Evolutionary conservation across 2,888 invertebrate genomes (phyloP), one percentile per base, ranked within the genome.

Genomic region (Drosophila mimetica): DNA sequence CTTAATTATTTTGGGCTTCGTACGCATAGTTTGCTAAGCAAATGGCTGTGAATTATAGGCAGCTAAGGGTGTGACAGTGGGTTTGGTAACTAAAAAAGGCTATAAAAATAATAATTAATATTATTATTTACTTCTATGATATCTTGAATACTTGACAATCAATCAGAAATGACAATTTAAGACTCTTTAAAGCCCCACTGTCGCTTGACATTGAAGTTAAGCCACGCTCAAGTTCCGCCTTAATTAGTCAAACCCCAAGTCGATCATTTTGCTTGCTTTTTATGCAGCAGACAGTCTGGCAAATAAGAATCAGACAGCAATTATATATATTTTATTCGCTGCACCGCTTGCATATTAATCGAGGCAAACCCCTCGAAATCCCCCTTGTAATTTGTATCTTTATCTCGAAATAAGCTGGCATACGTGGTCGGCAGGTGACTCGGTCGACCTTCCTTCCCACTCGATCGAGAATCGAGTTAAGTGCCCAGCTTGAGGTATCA

Each of bases 281-380:
- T 71, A 70, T 71, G 72, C 72, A 61, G 7, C 50, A 63, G 54
- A 59, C 57, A 59, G 46, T 20, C 63, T 36, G 51, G 41, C 36
- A 64, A 70, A 70, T 58, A 51, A 39, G 52, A 69, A 58, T 58
- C 51, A 69, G 57, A 73, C 51, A 55, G 57, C 73, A 73, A 77
- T 65, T 73, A 64, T 57, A 71, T 71, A 72, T 76, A 84, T 77
- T 73, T 81, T 75, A 81, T 77, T 71, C 50, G 64, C 73, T 57
- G 64, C 65, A 61, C 76, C 54, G 61, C 72, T 71, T 71, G 85
- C 78, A 82, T 82, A 80, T 87, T 84, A 65, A 71, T 73, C 65
- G 65, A 50, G 65, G 36, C 51, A 9, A 61, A 20, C 39, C 52
- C 50, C 71, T 39, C 42, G 11, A 13, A 46, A 13, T 14, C 44